These are phyloP conservation scores for Pemphigus obesinymphae DNA, from an alignment of 1,140 invertebrate genomes.

Conservation along the genomic window DNA sequence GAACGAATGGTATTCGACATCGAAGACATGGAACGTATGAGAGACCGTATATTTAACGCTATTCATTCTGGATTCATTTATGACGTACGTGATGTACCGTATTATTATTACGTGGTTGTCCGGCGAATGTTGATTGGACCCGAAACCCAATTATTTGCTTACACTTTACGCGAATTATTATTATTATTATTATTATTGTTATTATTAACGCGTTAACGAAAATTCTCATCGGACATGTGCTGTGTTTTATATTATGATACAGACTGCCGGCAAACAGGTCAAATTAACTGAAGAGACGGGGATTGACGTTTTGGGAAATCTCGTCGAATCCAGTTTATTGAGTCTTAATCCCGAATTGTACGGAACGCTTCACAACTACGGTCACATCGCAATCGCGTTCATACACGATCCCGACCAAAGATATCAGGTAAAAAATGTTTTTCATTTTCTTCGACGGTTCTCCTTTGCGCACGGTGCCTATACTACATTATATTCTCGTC, in stretches of 20 bases:
- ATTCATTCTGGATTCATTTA: conserved; percentile 62
- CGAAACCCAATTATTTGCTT: too few relatives aligned
- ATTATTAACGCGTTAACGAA: too few relatives aligned
- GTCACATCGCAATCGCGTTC: conserved; percentile 62
- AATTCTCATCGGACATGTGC: too few relatives aligned
- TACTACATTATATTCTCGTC: too few relatives aligned
- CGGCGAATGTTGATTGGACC: too few relatives aligned
- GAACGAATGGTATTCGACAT: conserved; percentile 66
- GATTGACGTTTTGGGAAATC: conserved; percentile 74
- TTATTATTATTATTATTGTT: too few relatives aligned
- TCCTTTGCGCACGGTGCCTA: too few relatives aligned
- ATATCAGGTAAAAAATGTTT: conserved; percentile 55
- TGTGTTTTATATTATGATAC: conserved; percentile 28
- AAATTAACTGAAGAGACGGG: conserved; percentile 62
- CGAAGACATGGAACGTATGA: conserved; percentile 66
- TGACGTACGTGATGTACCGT: not conserved
- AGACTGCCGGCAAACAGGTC: conserved; percentile 49
- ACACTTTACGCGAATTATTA: too few relatives aligned
- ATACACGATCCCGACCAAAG: conserved; percentile 69
- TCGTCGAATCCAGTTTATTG: conserved; percentile 68
- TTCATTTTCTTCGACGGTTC: not conserved
- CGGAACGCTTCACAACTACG: conserved; percentile 71
- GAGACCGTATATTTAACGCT: conserved; percentile 68
- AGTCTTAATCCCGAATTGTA: conserved; percentile 65
- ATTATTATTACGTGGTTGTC: too few relatives aligned